These are phyloP conservation scores for Oscheius sp. DNA, from an alignment of 2,888 invertebrate genomes.

Conservation along the genomic window DNA sequence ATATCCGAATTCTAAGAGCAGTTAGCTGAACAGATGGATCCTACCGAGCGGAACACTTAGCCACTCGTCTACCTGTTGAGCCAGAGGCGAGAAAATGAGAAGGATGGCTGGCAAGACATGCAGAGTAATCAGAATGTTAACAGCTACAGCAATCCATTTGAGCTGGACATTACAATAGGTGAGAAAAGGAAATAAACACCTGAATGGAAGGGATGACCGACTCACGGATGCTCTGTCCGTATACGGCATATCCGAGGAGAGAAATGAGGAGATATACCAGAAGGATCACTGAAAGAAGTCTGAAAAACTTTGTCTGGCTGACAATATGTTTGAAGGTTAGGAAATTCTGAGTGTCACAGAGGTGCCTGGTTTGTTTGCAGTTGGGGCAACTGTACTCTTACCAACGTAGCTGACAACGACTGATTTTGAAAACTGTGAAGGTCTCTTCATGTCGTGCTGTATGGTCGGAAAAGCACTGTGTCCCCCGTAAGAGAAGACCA, in stretches of 20 bases:
- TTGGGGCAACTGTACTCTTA: constrained; percentile 25
- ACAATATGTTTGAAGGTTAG: too few relatives aligned
- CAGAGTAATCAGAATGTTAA: constrained; percentile 57
- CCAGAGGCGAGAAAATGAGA: constrained; percentile 53
- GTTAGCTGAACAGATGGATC: not conserved
- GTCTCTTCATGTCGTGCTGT: constrained; percentile 87
- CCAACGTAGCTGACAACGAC: constrained; percentile 48
- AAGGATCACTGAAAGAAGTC: constrained; percentile 44
- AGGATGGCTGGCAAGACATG: constrained; percentile 54
- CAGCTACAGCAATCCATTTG: constrained; percentile 51
- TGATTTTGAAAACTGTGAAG: constrained; percentile 51
- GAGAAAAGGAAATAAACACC: constrained; percentile 1
- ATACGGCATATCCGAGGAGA: constrained; percentile 48
- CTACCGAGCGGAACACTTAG: constrained; percentile 51
- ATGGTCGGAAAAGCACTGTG: constrained; percentile 85
- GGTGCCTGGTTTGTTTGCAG: too few relatives aligned
- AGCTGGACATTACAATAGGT: constrained; percentile 34
- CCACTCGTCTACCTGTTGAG: constrained; percentile 57
- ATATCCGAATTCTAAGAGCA: constrained; percentile 53
- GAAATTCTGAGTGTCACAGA: too few relatives aligned
- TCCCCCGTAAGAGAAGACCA: constrained; percentile 76
- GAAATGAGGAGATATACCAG: constrained; percentile 55
- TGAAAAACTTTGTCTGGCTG: too few relatives aligned
- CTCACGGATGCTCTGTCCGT: constrained; percentile 55
- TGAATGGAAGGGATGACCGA: constrained; percentile 56